phyloP scores from a whole-genome alignment of 2,113 vertebrate species.

The Neodontobutis hainanensis region DNA sequence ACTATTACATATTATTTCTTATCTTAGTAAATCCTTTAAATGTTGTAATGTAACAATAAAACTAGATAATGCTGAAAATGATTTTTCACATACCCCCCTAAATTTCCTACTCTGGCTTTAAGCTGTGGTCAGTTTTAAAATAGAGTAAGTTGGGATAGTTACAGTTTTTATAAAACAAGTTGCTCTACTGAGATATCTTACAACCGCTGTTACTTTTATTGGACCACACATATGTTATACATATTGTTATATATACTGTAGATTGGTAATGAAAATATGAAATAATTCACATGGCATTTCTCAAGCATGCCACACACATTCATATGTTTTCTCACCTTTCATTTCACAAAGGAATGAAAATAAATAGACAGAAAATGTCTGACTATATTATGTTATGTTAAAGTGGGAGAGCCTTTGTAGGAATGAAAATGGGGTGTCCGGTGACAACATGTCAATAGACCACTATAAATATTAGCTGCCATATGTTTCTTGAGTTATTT shows the following conservation, averaged over 20 bases:
- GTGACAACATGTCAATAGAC: neutral
- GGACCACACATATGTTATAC: conserved; percentile 24
- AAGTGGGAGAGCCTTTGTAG: neutral
- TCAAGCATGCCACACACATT: conserved; percentile 6
- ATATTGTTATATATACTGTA: neutral
- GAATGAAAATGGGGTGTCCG: neutral
- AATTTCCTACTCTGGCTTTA: neutral
- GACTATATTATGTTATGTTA: conserved; percentile 11
- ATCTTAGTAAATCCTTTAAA: too few relatives aligned
- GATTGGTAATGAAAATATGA: neutral
- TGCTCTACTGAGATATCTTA: neutral
- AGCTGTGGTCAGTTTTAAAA: too few relatives aligned
- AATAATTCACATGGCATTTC: conserved; percentile 10
- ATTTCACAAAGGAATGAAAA: conserved; percentile 11
- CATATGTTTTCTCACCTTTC: conserved; percentile 3
- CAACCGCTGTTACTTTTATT: neutral
- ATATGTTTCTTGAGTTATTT: conserved; percentile 3
- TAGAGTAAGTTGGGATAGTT: neutral
- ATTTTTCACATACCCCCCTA: too few relatives aligned
- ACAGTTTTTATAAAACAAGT: conserved; percentile 11
- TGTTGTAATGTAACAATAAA: too few relatives aligned
- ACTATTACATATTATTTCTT: too few relatives aligned
- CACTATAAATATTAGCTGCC: neutral
- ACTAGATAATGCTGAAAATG: too few relatives aligned
- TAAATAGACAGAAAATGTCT: conserved; percentile 7